Conservation (phyloP, 2,888 invertebrate genomes). For the Oscheius sp. region DNA sequence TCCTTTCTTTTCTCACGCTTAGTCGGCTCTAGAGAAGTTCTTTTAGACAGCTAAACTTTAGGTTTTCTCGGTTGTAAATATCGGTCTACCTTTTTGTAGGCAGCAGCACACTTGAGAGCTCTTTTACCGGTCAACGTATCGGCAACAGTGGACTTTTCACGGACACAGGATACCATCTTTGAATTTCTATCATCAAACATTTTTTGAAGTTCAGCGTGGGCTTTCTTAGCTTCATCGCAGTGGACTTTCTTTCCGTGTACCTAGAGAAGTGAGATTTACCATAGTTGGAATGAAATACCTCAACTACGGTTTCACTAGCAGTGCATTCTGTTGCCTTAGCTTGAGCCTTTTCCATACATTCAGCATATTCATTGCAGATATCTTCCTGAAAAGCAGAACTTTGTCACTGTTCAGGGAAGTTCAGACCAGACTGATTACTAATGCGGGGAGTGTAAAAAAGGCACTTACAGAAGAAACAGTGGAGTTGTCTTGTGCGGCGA, state of each 20-base stretch:
- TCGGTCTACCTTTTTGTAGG: slow-evolving; percentile 23
- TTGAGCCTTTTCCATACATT: slow-evolving; percentile 37
- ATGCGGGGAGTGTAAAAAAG: not conserved
- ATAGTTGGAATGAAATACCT: not conserved
- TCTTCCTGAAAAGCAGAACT: slow-evolving; percentile 18
- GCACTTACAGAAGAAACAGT: slow-evolving; percentile 6
- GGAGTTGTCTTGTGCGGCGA: slow-evolving; percentile 25
- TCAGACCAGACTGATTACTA: not conserved
- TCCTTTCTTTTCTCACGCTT: slow-evolving; percentile 39
- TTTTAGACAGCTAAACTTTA: slow-evolving; percentile 15
- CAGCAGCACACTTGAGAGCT: slow-evolving; percentile 32
- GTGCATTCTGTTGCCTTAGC: slow-evolving; percentile 32
- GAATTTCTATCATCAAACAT: slow-evolving; percentile 24
- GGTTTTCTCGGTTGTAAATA: not conserved
- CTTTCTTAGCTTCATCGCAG: slow-evolving; percentile 34
- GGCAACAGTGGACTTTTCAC: slow-evolving; percentile 26
- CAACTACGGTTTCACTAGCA: slow-evolving; percentile 21
- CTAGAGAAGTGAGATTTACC: not conserved
- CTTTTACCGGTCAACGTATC: slow-evolving; percentile 28
- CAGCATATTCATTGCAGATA: slow-evolving; percentile 28
- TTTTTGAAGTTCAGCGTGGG: slow-evolving; percentile 26
- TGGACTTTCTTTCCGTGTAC: slow-evolving; percentile 29
- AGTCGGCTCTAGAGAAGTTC: slow-evolving; percentile 25
- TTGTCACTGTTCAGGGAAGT: not conserved
- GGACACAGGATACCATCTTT: slow-evolving; percentile 31